Conservation (phyloP, 1,140 invertebrate species). For the Sycophila sp. region DNA sequence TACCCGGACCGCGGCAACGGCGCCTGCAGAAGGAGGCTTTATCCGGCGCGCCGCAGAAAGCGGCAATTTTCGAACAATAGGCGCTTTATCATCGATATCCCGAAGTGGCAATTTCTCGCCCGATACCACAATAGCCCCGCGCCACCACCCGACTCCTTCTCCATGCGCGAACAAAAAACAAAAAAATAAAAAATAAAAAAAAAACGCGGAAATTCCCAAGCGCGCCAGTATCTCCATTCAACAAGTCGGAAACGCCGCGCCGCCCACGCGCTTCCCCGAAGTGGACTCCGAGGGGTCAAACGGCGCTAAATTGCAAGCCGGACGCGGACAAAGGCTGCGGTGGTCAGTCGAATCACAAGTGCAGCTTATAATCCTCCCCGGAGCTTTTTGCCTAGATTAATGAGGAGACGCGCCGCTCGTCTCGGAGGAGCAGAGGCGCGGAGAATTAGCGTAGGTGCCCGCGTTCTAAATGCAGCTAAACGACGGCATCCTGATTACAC, state of each 20-base stretch:
- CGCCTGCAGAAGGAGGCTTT: too few species aligned
- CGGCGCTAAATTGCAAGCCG: too few species aligned
- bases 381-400: constrained; percentile 25
- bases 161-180: background rate
- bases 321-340: background rate
- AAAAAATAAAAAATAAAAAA: background rate
- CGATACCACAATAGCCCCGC: too few species aligned
- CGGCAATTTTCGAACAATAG: background rate
- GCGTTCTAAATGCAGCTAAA: constrained; percentile 55
- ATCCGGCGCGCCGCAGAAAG: too few species aligned
- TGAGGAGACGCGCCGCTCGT: constrained; percentile 23
- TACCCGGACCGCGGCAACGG: too few species aligned
- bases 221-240: background rate
- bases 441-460: constrained; percentile 59
- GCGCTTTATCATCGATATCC: background rate
- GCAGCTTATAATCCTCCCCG: background rate
- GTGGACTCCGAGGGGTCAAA: background rate
- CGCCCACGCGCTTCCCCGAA: background rate
- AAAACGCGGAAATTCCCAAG: background rate
- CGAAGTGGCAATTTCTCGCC: background rate
- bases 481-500: constrained; percentile 64
- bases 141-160: too few species aligned
- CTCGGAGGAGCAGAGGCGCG: background rate
- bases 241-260: background rate
- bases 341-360: too few species aligned